Percentiles rank a stretch among this genome's conserved stretches.
Conservation (phyloP, 2,113 vertebrate genomes). For the Eolophus roseicapilla region DNA sequence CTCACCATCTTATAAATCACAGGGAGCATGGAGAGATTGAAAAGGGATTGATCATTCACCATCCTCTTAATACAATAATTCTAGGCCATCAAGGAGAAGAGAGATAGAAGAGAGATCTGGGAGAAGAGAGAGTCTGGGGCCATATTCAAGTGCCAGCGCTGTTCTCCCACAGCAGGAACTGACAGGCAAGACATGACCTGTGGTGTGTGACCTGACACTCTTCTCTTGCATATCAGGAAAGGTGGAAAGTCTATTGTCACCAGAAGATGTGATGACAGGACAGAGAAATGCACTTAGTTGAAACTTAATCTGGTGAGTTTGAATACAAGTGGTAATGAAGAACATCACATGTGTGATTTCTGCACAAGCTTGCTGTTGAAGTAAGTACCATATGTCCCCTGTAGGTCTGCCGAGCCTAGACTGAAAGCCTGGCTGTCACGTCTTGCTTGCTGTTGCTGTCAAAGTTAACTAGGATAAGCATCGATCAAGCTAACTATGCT, state of each 20-base stretch:
- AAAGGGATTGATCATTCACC: background rate
- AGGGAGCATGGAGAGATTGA: background rate
- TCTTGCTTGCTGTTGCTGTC: background rate
- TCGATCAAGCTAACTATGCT: rapidly evolving
- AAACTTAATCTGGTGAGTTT: background rate
- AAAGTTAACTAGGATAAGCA: background rate
- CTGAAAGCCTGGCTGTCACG: background rate
- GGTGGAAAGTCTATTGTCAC: background rate
- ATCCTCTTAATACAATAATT: background rate
- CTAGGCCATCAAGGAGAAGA: background rate
- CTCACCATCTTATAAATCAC: background rate
- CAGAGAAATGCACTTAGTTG: background rate
- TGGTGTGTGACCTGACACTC: background rate
- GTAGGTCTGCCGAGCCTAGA: background rate
- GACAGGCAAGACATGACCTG: background rate
- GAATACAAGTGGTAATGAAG: background rate
- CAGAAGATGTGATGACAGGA: background rate
- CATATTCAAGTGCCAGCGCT: rapidly evolving
- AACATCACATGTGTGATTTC: background rate
- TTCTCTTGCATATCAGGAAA: background rate
- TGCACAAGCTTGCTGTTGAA: background rate
- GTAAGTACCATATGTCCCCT: background rate
- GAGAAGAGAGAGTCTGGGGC: background rate
- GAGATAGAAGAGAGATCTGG: background rate
- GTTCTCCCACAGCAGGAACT: background rate